Base-by-base conservation (phyloP, 2,888 invertebrate genomes). In the Autographa gamma region DNA sequence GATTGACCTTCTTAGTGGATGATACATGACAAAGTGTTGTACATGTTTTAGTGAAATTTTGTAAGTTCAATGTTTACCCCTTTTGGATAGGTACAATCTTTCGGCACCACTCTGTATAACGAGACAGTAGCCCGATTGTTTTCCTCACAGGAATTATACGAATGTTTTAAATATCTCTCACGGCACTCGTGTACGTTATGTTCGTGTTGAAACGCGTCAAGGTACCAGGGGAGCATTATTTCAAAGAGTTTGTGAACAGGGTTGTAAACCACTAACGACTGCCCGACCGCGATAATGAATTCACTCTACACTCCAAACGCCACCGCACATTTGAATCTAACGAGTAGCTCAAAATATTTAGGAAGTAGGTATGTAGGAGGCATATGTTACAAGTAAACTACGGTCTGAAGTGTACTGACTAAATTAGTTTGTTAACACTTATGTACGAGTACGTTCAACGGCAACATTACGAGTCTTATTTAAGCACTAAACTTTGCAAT, bases 241-340 rank as follows among this genome's bases (percentile, higher is more conserved):
- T 92, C 91, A 91, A 91, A 91, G 93, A 92, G 93, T 92, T 91
- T 88, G 91, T 86, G 91, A 93, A 91, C 91, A 90, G 88, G 88
- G 90, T 90, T 89, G 92, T 92, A 91, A 93, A 93, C 93, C 92
- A 88, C 94, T 93, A 93, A 93, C 93, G 93, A 93, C 92, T 92
- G 91, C 90, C 89, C 90, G 88, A 90, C 92, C 92, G 88, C 92
- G 87, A 90, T 93, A 93, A 93, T 94, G 93, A 93, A 93, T 93
- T 92, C 93, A 89, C 90, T 90, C 90, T 86, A 88, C 89, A 89
- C 92, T 89, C 89, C 86, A 87, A 88, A 90, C 88, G 84, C 79
- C 88, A 87, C 86, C 90, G 86, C 88, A 85, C 85, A 86, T 89
- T 89, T 88, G 86, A 88, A 85, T 88, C 86, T 87, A 89, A 88